phyloP scores from a whole-genome alignment of 2,113 vertebrate species.

The Varanus komodoensis region DNA sequence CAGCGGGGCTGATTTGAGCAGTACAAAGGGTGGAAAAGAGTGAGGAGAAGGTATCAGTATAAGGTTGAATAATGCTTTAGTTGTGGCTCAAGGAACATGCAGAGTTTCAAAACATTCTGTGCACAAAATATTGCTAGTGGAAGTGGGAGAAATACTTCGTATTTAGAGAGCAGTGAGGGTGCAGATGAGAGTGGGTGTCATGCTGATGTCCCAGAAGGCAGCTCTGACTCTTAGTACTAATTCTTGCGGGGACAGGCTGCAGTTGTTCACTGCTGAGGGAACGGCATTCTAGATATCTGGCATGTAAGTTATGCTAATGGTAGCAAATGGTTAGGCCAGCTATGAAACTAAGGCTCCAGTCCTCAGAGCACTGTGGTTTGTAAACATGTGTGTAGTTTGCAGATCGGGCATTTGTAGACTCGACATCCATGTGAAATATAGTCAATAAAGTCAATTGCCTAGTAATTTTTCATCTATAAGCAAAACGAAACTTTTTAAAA shows the following conservation, averaged over 20 bases:
- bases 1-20: not conserved
- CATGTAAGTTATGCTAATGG: conserved; percentile 16
- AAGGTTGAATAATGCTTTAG: not conserved
- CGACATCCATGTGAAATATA: not conserved
- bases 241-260: not conserved
- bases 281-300: not conserved
- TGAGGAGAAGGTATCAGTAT: not conserved
- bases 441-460: not conserved
- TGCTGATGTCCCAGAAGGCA: not conserved
- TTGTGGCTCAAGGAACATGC: not conserved
- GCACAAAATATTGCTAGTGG: conserved; percentile 29
- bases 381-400: not conserved
- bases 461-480: not conserved
- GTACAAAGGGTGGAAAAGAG: conserved; percentile 34
- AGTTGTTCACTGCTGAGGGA: not conserved
- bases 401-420: not conserved
- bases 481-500: not conserved
- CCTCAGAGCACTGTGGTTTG: not conserved
- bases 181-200: not conserved
- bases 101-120: not conserved
- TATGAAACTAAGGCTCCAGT: conserved; percentile 49
- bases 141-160: conserved; percentile 22
- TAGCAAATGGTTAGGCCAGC: conserved; percentile 51
- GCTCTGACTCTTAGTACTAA: no score
- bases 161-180: not conserved